Evolutionary conservation across 2,797 vertebrate species (phyloP), one percentile per base, ranked within the genome.

Genomic region (Poeciliopsis gracilis): DNA sequence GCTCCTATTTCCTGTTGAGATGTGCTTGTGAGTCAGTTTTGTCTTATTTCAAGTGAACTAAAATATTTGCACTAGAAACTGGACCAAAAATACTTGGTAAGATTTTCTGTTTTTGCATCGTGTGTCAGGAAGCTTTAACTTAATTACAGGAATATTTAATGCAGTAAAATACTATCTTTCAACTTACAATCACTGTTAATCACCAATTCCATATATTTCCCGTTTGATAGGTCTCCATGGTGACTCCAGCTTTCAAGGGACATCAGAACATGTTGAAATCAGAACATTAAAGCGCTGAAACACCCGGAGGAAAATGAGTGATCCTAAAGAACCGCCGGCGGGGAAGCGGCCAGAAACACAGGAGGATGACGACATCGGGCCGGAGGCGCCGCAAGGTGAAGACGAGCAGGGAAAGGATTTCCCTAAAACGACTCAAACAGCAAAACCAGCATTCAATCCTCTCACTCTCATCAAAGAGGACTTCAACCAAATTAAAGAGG

Each of bases 401-500:
- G 69, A 72, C 0, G 23, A 1, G 4, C 43, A 10, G 33, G 51
- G 0, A 1, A 81, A 43, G 71, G 82, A 81, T 6, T 55, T 2
- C 18, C 76, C 76, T 0, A 75, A 77, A 71, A 73, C 30, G 0
- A 70, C 2, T 12, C 80, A 72, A 41, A 41, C 13, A 1, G 84
- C 82, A 20, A 82, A 75, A 15, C 84, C 72, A 8, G 16, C 30
- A 1, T 38, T 25, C 77, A 80, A 82, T 0, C 36, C 82, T 0
- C 59, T 89, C 4, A 36, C 38, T 23, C 81, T 91, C 0, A 43
- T 92, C 38, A 90, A 51, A 66, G 84, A 81, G 0, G 90, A 92
- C 67, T 25, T 89, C 1, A 87, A 47, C 51, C 86, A 84, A 0
- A 33, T 92, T 23, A 90, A 51, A 70, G 84, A 91, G 5, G 91